Evolutionary conservation across 2,888 invertebrate genomes (phyloP).

Genomic region (Lacanobia oleracea): DNA sequence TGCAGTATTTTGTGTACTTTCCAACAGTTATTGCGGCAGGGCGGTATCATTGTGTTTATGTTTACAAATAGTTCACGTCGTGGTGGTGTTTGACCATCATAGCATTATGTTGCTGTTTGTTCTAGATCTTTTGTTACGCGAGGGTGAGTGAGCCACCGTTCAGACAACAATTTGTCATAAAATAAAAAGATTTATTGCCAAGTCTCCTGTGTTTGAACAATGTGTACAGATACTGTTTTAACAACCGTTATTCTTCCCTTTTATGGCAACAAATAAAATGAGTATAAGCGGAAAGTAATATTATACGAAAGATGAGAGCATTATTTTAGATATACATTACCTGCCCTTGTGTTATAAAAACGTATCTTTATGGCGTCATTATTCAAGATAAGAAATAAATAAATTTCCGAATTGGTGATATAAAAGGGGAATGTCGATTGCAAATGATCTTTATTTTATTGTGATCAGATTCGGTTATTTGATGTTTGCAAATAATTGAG

Average conservation of each 20-base stretch:
- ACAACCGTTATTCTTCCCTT: conserved; percentile 87
- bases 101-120: conserved; percentile 87
- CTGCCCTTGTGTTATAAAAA: conserved; percentile 74
- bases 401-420: conserved; percentile 56
- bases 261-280: conserved; percentile 88
- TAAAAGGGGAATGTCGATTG: conserved; percentile 53
- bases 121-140: conserved; percentile 85
- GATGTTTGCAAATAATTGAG: conserved; percentile 30
- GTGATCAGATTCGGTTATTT: conserved; percentile 47
- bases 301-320: conserved; percentile 82
- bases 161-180: conserved; percentile 90
- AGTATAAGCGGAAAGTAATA: conserved; percentile 85
- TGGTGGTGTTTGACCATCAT: conserved; percentile 84
- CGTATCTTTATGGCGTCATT: conserved; percentile 73
- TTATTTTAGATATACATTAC: conserved; percentile 80
- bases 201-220: conserved; percentile 80
- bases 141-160: conserved; percentile 78
- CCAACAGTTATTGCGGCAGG: conserved; percentile 79
- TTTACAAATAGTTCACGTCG: conserved; percentile 84
- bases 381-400: conserved; percentile 71
- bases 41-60: conserved; percentile 82
- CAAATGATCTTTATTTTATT: conserved; percentile 56
- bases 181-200: conserved; percentile 89
- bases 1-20: conserved; percentile 83
- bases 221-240: conserved; percentile 83